These are phyloP conservation scores for Arizona elegans DNA, from an alignment of 2,113 vertebrate species.

Conservation along the genomic window DNA sequence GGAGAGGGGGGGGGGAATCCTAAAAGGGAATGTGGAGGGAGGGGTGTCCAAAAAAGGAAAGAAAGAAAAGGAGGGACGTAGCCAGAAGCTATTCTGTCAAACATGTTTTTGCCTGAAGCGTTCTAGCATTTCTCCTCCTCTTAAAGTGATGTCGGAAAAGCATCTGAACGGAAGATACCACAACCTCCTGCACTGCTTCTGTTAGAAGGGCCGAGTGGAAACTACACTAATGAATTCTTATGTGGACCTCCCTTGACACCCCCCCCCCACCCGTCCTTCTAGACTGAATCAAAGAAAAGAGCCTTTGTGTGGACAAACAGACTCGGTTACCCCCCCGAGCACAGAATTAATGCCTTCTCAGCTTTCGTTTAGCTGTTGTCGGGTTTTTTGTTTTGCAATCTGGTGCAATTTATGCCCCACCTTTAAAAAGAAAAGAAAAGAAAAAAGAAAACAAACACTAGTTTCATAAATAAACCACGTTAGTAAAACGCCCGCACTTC, in stretches of 20 bases:
- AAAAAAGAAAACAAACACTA: not conserved
- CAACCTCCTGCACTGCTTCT: not conserved
- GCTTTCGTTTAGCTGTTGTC: not conserved
- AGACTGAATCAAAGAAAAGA: not conserved
- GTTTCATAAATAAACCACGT: not conserved
- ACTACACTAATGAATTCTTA: not conserved
- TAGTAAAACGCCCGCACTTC: not conserved
- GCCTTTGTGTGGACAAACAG: not conserved
- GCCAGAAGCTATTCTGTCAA: not conserved
- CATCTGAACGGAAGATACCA: not conserved
- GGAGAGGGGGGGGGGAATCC: not conserved
- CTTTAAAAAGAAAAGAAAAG: not conserved
- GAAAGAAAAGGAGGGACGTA: not conserved
- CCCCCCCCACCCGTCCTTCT: conserved; percentile 13
- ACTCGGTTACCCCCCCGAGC: conserved; percentile 17
- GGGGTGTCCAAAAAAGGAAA: not conserved
- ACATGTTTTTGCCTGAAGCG: conserved; percentile 15
- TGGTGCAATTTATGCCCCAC: not conserved
- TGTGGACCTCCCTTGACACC: conserved; percentile 17
- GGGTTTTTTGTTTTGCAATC: not conserved
- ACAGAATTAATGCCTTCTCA: not conserved
- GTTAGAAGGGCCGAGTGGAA: conserved; percentile 1
- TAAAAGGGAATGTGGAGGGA: too few relatives aligned
- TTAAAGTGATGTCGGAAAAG: not conserved
- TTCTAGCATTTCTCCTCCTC: not conserved